Evolutionary conservation across 92 coral and sea anemone species (phyloP).

Genomic region (Galaxea fascicularis): DNA sequence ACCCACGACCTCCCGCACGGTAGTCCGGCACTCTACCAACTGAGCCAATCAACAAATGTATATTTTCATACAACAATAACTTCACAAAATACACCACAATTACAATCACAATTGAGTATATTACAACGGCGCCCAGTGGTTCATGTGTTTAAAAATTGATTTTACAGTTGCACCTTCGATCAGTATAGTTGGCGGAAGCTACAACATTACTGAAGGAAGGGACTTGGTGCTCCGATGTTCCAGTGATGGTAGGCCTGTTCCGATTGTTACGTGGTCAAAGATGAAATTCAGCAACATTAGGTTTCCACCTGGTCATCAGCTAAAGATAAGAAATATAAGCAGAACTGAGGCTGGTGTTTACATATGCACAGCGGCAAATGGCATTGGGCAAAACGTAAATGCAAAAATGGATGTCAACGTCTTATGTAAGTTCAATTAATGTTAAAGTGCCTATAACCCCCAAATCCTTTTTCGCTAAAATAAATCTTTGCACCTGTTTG

Average conservation of each 20-base stretch:
- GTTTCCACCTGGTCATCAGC: not conserved
- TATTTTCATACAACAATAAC: too few relatives aligned
- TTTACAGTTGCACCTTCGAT: conserved; percentile 4
- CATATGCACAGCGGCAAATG: conserved; percentile 47
- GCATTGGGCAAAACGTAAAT: not conserved
- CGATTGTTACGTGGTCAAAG: conserved; percentile 4
- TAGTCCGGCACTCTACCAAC: too few relatives aligned
- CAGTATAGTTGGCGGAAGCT: not conserved
- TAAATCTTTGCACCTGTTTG: too few relatives aligned
- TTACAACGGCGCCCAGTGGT: too few relatives aligned
- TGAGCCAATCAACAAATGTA: too few relatives aligned
- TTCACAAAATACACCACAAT: too few relatives aligned
- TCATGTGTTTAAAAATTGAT: too few relatives aligned
- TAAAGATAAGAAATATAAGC: not conserved
- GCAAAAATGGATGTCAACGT: not conserved
- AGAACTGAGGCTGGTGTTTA: conserved; percentile 33
- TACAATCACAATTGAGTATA: too few relatives aligned
- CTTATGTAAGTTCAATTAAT: conserved; percentile 5
- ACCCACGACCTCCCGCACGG: too few relatives aligned
- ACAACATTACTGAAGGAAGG: not conserved
- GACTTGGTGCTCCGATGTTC: not conserved
- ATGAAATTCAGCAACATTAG: not conserved
- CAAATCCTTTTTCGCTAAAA: too few relatives aligned
- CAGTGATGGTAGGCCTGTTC: not conserved
- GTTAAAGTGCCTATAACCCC: not conserved